phyloP scores from a whole-genome alignment of 2,113 vertebrate species.

The Fukomys damarensis region DNA sequence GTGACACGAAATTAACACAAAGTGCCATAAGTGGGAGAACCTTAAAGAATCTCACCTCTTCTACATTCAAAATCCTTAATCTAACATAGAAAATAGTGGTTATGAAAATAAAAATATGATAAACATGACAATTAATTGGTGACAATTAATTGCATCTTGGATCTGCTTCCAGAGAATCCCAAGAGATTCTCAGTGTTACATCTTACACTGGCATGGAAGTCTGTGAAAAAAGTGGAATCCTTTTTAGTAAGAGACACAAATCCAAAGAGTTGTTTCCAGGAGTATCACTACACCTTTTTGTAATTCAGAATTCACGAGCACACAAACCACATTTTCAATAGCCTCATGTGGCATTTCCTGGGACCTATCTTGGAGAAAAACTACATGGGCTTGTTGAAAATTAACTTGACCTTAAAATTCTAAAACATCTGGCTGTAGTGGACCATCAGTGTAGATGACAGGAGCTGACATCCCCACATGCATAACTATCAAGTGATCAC shows the following conservation, averaged over 20 bases:
- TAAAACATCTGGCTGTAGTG: rapidly evolving
- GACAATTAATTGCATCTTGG: background rate
- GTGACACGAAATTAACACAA: background rate
- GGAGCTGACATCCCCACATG: rapidly evolving
- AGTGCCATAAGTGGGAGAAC: background rate
- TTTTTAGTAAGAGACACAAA: background rate
- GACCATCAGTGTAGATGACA: background rate
- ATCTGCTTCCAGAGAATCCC: background rate
- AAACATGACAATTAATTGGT: rapidly evolving
- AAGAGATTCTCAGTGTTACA: background rate
- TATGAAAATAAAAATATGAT: background rate
- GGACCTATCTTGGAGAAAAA: background rate
- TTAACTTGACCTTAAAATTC: background rate
- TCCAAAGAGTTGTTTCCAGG: background rate
- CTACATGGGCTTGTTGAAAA: background rate
- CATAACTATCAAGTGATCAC: background rate
- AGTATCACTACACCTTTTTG: background rate
- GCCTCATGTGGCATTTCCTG: background rate
- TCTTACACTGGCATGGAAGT: rapidly evolving
- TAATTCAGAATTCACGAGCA: background rate
- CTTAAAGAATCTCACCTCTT: conserved; percentile 13
- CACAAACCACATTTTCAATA: background rate
- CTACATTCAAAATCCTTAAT: background rate
- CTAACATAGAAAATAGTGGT: background rate
- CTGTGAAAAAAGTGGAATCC: background rate